Evolutionary conservation across 1,140 invertebrate species (phyloP).

Genomic region (Leptestheria dahalacensis): DNA sequence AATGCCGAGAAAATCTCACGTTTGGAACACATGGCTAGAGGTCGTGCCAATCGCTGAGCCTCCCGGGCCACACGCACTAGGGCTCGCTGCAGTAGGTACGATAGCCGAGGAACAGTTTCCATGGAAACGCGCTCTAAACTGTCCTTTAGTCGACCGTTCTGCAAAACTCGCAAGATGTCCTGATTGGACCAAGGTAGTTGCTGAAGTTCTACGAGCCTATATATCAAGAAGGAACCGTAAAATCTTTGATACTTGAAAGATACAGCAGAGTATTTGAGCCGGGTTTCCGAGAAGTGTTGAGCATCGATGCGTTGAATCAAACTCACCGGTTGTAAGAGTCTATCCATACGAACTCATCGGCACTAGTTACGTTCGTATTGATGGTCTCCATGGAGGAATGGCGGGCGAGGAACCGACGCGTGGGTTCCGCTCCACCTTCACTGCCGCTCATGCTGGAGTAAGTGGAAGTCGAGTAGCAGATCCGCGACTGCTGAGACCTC

Average conservation of each 20-base stretch:
- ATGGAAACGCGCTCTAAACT: constrained; percentile 60
- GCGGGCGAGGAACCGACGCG: constrained; percentile 43
- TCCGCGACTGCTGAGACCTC: constrained; percentile 49
- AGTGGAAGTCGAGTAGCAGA: constrained; percentile 49
- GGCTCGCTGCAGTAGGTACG: constrained; percentile 68
- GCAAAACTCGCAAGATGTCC: constrained; percentile 61
- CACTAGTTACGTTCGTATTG: constrained; percentile 77
- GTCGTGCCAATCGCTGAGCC: constrained; percentile 58
- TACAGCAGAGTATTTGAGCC: not conserved
- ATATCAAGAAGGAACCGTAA: constrained; percentile 10
- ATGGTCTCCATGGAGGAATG: constrained; percentile 78
- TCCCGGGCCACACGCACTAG: constrained; percentile 67
- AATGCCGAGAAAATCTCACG: constrained; percentile 70
- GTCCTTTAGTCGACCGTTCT: constrained; percentile 57
- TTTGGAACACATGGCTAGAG: constrained; percentile 65
- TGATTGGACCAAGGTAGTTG: constrained; percentile 75
- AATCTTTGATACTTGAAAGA: not conserved
- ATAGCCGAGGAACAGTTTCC: constrained; percentile 64
- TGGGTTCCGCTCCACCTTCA: constrained; percentile 41
- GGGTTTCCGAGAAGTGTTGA: no score
- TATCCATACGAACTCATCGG: constrained; percentile 85
- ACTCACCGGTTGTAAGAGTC: constrained; percentile 65
- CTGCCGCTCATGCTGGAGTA: constrained; percentile 69
- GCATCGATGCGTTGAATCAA: not conserved
- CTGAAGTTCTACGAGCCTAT: constrained; percentile 64